Conservation (phyloP, 2,888 invertebrate species). For the Ecdyonurus torrentis region DNA sequence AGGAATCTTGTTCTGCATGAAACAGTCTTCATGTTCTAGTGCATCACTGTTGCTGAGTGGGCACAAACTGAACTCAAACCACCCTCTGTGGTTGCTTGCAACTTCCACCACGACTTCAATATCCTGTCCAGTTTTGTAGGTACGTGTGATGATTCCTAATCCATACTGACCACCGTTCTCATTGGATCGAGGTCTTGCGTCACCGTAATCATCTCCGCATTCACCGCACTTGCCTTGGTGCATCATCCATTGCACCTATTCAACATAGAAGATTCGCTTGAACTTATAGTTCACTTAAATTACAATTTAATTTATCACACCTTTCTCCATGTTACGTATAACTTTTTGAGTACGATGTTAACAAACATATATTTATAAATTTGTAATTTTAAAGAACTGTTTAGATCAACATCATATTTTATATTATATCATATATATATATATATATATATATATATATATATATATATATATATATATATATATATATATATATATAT, state of each 20-base stretch:
- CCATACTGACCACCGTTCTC: constrained; percentile 30
- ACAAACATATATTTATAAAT: too few relatives aligned
- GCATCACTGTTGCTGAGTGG: constrained; percentile 22
- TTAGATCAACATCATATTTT: too few relatives aligned
- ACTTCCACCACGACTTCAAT: constrained; percentile 21
- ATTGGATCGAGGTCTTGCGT: constrained; percentile 23
- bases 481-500: too few relatives aligned
- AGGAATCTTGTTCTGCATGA: constrained; percentile 16
- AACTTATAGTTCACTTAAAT: too few relatives aligned
- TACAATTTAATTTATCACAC: too few relatives aligned
- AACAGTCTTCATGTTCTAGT: constrained; percentile 20
- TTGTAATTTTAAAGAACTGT: too few relatives aligned
- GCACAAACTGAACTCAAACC: constrained; percentile 25
- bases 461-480: too few relatives aligned
- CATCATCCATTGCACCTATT: constrained; percentile 26
- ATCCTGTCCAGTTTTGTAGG: constrained; percentile 22
- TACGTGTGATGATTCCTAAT: constrained; percentile 28
- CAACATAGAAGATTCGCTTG: constrained; percentile 11
- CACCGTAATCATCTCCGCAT: constrained; percentile 25
- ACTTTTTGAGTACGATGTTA: too few relatives aligned
- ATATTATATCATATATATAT: too few relatives aligned
- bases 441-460: too few relatives aligned
- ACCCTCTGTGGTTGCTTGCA: constrained; percentile 28
- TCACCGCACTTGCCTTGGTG: constrained; percentile 23
- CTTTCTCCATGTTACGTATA: too few relatives aligned